A percentile compares a stretch with the other conserved stretches of the same genome.
phyloP scores from a whole-genome alignment of 2,888 invertebrate species.

The Drosophila nigritarsus region DNA sequence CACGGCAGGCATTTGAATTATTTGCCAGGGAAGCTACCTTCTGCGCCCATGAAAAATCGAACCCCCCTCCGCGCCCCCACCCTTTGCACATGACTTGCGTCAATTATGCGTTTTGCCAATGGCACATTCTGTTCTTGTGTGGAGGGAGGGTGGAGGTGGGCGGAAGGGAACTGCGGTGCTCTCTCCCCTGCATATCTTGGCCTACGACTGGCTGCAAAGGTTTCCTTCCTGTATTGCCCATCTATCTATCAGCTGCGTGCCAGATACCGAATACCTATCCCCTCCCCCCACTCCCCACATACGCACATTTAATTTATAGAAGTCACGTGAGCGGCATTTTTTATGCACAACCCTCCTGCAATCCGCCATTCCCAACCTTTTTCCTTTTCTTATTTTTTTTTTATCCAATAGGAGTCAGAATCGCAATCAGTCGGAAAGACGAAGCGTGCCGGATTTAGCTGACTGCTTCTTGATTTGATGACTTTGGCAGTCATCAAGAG shows the following conservation, averaged over 20 bases:
- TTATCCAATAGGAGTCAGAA: conserved; percentile 1
- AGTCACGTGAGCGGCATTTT: conserved; percentile 76
- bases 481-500: conserved; percentile 47
- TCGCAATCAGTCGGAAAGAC: conserved; percentile 48
- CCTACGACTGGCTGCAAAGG: conserved; percentile 22
- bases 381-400: not conserved
- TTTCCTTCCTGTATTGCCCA: conserved; percentile 36
- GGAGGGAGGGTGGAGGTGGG: too few relatives aligned
- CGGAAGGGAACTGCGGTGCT: not conserved
- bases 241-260: conserved; percentile 35
- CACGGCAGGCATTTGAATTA: conserved; percentile 45
- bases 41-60: not conserved
- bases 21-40: conserved; percentile 12
- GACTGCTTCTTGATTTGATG: conserved; percentile 66
- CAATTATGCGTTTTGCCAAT: conserved; percentile 59
- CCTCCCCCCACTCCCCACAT: conserved; percentile 11
- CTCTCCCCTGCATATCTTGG: conserved; percentile 2
- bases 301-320: conserved; percentile 73
- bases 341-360: conserved; percentile 43
- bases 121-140: conserved; percentile 12
- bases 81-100: conserved; percentile 65
- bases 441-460: conserved; percentile 52
- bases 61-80: not conserved
- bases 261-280: conserved; percentile 24
- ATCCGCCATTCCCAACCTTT: not conserved